Evolutionary conservation across 2,888 invertebrate species (phyloP).

Genomic region (Andricus curvator): DNA sequence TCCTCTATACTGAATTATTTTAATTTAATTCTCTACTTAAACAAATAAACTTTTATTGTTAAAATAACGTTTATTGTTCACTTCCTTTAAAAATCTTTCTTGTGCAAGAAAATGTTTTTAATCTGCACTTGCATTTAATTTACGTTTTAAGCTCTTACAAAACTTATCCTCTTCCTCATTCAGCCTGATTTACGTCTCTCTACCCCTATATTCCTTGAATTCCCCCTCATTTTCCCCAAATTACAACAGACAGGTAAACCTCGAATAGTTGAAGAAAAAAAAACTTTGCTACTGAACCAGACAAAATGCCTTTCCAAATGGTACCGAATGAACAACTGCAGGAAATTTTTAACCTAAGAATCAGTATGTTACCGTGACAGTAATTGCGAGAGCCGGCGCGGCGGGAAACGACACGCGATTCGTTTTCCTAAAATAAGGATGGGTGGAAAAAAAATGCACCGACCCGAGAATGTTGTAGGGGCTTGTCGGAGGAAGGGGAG

Average conservation of each 20-base stretch:
- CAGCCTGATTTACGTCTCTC: too few species aligned
- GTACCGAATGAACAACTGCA: background rate
- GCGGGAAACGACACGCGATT: slow-evolving; percentile 41
- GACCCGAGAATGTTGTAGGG: background rate
- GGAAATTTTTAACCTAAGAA: slow-evolving; percentile 27
- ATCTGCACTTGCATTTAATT: too few species aligned
- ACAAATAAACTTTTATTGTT: too few species aligned
- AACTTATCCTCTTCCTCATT: too few species aligned
- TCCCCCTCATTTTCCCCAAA: background rate
- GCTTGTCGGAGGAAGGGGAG: slow-evolving; percentile 2
- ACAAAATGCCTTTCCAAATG: background rate
- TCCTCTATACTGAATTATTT: too few species aligned
- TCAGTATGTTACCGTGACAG: slow-evolving; percentile 47
- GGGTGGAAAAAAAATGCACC: slow-evolving; percentile 14
- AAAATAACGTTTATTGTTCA: too few species aligned
- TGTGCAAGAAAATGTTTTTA: too few species aligned
- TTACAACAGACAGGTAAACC: background rate
- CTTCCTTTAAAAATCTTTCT: too few species aligned
- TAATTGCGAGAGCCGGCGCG: slow-evolving; percentile 42
- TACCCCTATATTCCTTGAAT: background rate
- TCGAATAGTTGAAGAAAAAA: background rate
- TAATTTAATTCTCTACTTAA: too few species aligned
- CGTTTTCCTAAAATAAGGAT: slow-evolving; percentile 25
- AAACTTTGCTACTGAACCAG: background rate
- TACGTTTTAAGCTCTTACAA: too few species aligned